phyloP scores from a whole-genome alignment of 2,113 vertebrate genomes.

The Austrofundulus limnaeus region DNA sequence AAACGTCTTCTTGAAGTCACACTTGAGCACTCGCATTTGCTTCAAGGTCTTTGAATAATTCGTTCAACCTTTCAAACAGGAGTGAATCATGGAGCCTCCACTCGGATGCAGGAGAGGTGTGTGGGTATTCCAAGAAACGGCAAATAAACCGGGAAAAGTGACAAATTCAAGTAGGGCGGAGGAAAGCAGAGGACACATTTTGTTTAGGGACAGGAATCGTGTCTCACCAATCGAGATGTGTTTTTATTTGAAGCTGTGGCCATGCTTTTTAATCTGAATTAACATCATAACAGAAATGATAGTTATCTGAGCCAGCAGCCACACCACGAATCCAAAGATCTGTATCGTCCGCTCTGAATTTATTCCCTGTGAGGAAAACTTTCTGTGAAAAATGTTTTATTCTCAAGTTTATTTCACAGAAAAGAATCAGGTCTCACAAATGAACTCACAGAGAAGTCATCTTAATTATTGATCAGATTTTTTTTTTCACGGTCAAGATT shows the following conservation, averaged over 20 bases:
- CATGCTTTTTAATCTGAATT: constrained; percentile 45
- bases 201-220: constrained; percentile 19
- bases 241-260: constrained; percentile 20
- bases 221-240: constrained; percentile 23
- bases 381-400: not conserved
- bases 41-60: constrained; percentile 25
- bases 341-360: constrained; percentile 37
- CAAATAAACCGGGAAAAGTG: constrained; percentile 1
- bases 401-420: constrained; percentile 20
- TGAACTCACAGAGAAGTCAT: constrained; percentile 45
- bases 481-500: constrained; percentile 48
- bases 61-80: constrained; percentile 17
- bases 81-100: not conserved
- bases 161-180: constrained; percentile 24
- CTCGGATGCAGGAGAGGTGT: constrained; percentile 10
- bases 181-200: constrained; percentile 25
- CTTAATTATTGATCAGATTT: constrained; percentile 45
- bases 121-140: constrained; percentile 15
- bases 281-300: constrained; percentile 40
- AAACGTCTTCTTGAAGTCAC: constrained; percentile 33
- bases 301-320: constrained; percentile 49
- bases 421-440: constrained; percentile 47
- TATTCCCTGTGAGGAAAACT: constrained; percentile 37
- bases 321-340: constrained; percentile 51
- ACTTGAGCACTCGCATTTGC: constrained; percentile 6